phyloP scores from a whole-genome alignment of 2,888 invertebrate species.

The Icerya purchasi region DNA sequence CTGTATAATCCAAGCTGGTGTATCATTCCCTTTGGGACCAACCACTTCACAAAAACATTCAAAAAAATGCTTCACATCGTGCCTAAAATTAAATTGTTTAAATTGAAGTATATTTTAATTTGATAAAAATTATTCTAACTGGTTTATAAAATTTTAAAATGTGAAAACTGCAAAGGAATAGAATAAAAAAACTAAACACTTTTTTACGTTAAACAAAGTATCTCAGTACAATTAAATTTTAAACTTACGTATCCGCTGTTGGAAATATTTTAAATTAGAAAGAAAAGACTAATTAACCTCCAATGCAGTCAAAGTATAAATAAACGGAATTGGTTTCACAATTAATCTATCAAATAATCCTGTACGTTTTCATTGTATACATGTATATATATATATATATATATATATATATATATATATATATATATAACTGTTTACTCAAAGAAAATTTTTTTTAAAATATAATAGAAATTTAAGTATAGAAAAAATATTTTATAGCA shows the following conservation, averaged over 20 bases:
- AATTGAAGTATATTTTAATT: not conserved
- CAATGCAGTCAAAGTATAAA: too few relatives aligned
- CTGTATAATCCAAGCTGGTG: slow-evolving; percentile 49
- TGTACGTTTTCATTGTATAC: not conserved
- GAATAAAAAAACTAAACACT: not conserved
- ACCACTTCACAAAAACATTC: slow-evolving; percentile 68
- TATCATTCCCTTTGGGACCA: slow-evolving; percentile 36
- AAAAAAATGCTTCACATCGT: slow-evolving; percentile 54
- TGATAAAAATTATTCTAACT: not conserved
- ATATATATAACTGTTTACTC: too few relatives aligned
- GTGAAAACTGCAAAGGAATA: not conserved
- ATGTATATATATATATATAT: not conserved
- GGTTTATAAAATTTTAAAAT: not conserved
- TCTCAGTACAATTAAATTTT: too few relatives aligned
- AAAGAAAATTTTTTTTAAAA: too few relatives aligned
- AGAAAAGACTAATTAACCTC: too few relatives aligned
- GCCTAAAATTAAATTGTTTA: slow-evolving; percentile 36
- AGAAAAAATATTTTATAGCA: too few relatives aligned
- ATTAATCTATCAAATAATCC: too few relatives aligned
- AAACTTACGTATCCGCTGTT: too few relatives aligned
- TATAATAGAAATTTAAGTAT: too few relatives aligned
- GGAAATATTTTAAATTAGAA: too few relatives aligned
- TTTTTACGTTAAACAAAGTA: not conserved
- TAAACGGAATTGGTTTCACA: too few relatives aligned
- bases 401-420: not conserved